These are phyloP conservation scores for Dicerorhinus sumatrensis DNA, from an alignment of 2,113 vertebrate species.

Conservation along the genomic window DNA sequence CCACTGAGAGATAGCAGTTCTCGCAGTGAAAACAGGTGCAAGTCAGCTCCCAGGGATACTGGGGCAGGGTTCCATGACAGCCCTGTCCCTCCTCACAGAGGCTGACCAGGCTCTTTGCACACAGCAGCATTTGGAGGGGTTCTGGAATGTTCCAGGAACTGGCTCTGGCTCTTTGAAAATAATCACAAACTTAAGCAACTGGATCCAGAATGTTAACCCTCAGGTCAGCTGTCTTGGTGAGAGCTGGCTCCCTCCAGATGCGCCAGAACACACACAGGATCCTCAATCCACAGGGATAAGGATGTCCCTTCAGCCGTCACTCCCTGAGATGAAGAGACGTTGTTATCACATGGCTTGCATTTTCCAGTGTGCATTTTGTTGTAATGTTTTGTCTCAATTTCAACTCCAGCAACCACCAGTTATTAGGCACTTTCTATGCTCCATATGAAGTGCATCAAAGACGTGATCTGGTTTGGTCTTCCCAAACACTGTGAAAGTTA, in stretches of 20 bases:
- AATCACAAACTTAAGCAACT: not conserved
- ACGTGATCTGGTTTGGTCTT: not conserved
- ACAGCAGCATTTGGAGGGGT: not conserved
- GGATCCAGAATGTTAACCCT: not conserved
- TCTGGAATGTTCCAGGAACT: accelerated
- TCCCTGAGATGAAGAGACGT: not conserved
- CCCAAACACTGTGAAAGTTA: not conserved
- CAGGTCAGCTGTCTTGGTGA: accelerated
- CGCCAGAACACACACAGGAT: not conserved
- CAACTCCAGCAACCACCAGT: not conserved
- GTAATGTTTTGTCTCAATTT: not conserved
- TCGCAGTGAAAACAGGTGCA: not conserved
- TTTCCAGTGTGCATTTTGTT: accelerated
- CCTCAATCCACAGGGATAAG: accelerated
- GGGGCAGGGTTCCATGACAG: not conserved
- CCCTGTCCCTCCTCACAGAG: not conserved
- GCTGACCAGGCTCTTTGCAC: accelerated
- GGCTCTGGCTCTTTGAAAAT: not conserved
- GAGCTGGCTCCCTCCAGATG: accelerated
- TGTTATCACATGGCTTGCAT: accelerated
- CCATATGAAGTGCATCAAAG: not conserved
- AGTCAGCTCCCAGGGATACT: not conserved
- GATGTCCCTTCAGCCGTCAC: not conserved
- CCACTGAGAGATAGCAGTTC: not conserved
- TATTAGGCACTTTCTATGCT: too few species aligned